phyloP scores from a whole-genome alignment of 1,140 invertebrate genomes.

The Cardiocondyla obscurior region DNA sequence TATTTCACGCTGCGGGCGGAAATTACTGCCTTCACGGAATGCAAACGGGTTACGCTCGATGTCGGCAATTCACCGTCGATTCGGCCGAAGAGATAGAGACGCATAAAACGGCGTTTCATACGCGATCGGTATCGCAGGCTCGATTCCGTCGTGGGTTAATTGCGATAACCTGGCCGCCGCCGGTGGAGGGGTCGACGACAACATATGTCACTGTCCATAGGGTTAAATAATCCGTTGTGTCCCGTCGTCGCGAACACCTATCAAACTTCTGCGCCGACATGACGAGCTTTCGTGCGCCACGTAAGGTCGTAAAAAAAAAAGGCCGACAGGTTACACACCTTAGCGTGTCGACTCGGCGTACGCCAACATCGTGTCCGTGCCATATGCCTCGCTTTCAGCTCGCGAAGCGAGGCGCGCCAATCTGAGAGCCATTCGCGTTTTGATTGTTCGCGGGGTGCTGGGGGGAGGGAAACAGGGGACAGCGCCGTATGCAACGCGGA shows the following conservation, averaged over 20 bases:
- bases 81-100: constrained; percentile 21
- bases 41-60: not conserved
- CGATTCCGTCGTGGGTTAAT: constrained; percentile 72
- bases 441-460: constrained; percentile 50
- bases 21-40: constrained; percentile 38
- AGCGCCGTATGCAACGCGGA: not conserved
- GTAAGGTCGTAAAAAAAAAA: constrained; percentile 60
- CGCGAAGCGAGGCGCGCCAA: constrained; percentile 57
- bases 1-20: constrained; percentile 34
- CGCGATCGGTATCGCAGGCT: constrained; percentile 61
- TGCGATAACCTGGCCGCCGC: constrained; percentile 70
- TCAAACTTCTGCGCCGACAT: constrained; percentile 37
- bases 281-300: constrained; percentile 69
- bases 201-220: constrained; percentile 61
- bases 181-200: constrained; percentile 7
- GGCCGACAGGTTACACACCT: constrained; percentile 43
- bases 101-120: constrained; percentile 55
- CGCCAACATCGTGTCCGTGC: constrained; percentile 47
- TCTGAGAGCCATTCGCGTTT: constrained; percentile 57
- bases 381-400: constrained; percentile 70
- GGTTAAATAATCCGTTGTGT: constrained; percentile 71
- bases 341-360: constrained; percentile 23
- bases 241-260: constrained; percentile 37
- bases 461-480: too few relatives aligned
- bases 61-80: not conserved